These are phyloP conservation scores for Xerus inauris DNA, from an alignment of 2,113 vertebrate species.

Conservation along the genomic window DNA sequence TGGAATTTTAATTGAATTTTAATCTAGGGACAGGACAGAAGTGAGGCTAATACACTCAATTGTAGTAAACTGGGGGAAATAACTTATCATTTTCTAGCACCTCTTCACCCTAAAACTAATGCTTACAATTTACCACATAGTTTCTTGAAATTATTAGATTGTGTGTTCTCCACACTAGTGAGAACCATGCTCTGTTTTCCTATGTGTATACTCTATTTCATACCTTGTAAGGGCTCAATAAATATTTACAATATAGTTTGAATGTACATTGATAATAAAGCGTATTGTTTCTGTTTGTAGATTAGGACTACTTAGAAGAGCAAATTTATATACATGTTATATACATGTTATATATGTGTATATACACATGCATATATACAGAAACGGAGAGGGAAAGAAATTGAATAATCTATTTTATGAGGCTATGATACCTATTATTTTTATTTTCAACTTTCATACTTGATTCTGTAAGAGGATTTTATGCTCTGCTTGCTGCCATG, in stretches of 20 bases:
- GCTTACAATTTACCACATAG: neutral
- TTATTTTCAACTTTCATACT: neutral
- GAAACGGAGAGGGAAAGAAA: neutral
- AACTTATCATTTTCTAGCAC: neutral
- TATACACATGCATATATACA: neutral
- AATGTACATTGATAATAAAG: neutral
- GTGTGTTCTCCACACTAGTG: neutral
- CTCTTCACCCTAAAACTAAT: neutral
- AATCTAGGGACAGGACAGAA: neutral
- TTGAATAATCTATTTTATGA: neutral
- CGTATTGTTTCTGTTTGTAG: neutral
- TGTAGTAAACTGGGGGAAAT: neutral
- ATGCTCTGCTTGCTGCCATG: neutral
- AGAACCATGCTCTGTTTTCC: neutral
- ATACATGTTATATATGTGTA: neutral
- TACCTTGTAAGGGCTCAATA: neutral
- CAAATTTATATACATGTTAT: neutral
- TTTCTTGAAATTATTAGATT: neutral
- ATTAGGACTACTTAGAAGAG: neutral
- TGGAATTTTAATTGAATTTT: conserved; percentile 43
- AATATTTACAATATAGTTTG: neutral
- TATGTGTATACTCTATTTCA: neutral
- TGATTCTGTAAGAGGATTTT: neutral
- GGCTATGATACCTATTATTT: neutral
- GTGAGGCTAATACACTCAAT: neutral